A percentile compares a stretch with the other conserved stretches of the same genome.
phyloP scores from a whole-genome alignment of 1,140 invertebrate genomes.

The Diprion similis region DNA sequence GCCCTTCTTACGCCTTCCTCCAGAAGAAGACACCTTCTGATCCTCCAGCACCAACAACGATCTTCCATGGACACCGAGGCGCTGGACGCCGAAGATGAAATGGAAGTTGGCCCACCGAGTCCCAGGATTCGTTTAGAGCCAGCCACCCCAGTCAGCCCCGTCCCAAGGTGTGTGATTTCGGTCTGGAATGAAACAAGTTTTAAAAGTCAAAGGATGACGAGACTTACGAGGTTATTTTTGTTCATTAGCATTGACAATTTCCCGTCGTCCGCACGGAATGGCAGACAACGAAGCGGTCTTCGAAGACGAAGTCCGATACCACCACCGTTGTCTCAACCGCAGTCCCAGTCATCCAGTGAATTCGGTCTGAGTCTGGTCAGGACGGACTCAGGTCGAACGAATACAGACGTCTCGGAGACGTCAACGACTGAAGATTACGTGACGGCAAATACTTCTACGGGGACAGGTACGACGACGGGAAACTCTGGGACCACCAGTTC shows the following conservation, averaged over 20 bases:
- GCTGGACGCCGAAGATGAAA: slow-evolving; percentile 75
- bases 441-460: slow-evolving; percentile 83
- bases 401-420: slow-evolving; percentile 83
- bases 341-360: slow-evolving; percentile 59
- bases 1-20: slow-evolving; percentile 77
- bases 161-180: slow-evolving; percentile 39
- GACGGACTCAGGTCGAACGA: slow-evolving; percentile 76
- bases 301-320: slow-evolving; percentile 49
- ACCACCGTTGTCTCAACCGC: slow-evolving; percentile 48
- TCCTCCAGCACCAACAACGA: slow-evolving; percentile 82
- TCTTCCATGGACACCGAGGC: slow-evolving; percentile 85
- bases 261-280: slow-evolving; percentile 38
- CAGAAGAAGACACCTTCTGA: slow-evolving; percentile 74
- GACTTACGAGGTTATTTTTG: not conserved
- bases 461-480: slow-evolving; percentile 65
- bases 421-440: slow-evolving; percentile 89
- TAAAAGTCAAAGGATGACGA: not conserved
- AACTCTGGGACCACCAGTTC: slow-evolving; percentile 58
- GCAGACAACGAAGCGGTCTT: slow-evolving; percentile 48
- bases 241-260: slow-evolving; percentile 33
- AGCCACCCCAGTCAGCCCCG: slow-evolving; percentile 43
- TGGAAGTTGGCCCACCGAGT: slow-evolving; percentile 49
- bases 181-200: no score
- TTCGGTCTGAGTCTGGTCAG: slow-evolving; percentile 61
- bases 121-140: slow-evolving; percentile 53